Base-by-base conservation (phyloP, 2,888 invertebrate genomes). In the Smittia aterrima region DNA sequence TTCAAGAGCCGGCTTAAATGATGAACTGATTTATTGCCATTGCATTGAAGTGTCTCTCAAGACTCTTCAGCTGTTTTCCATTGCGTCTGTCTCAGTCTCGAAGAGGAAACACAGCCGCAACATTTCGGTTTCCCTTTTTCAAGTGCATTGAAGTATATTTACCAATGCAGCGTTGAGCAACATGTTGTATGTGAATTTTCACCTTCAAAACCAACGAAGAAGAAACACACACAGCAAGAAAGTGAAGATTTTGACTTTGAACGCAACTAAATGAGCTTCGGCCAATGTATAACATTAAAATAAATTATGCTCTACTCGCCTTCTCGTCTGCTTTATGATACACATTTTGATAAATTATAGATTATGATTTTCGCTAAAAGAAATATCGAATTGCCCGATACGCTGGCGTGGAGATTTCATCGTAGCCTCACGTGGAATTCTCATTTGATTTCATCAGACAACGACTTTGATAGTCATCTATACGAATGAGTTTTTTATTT, bases 121-220 rank as follows among this genome's bases (percentile, higher is more conserved):
- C 13, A 9, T 58, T 58, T 22, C 20, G n/a, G 47, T 47, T 47
- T 47, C 16, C 47, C 11, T 47, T 47, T 38, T 71, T 71, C 54
- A 71, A 71, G 70, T 47, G 68, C 68, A 58, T 22, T 58, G 47
- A 3, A 58, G 20, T 22, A 27, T 7, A 2, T 6, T 72, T 72
- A 32, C n/a, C n/a, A n/a, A n/a, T 72, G 72, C 40, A 72, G 58
- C 72, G 62, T 38, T 53, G 25, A 54, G 3, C 20, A 24, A 24
- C 6, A 20, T 27, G 27, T 27, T 64, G 25, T 27, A 9, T 58
- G 72, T 62, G 54, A 72, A 54, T 54, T 72, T 72, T 72, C 72
- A 72, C 72, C 72, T 72, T 72, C 72, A 62, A 40, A 72, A 72
- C 58, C 72, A 72, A 22, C 54, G 58, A 40, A 72, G 54, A 62